phyloP scores from a whole-genome alignment of 2,113 vertebrate genomes.

The rat (Rattus norvegicus) region DNA sequence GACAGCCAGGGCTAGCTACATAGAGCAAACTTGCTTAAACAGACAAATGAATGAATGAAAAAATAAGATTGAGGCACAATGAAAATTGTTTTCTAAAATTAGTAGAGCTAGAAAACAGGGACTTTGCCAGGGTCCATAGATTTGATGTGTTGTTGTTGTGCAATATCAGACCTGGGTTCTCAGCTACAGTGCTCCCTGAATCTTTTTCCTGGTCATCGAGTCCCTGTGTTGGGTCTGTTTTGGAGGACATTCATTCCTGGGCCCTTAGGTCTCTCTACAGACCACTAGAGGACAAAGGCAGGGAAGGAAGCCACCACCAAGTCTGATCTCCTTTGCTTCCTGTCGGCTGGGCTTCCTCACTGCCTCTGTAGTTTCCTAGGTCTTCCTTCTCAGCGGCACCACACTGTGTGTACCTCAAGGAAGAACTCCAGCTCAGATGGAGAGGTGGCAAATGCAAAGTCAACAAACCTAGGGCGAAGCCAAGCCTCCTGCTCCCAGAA shows the following conservation, averaged over 20 bases:
- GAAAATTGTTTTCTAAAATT: background rate
- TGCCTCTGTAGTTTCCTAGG: background rate
- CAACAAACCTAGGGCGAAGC: slow-evolving; percentile 19
- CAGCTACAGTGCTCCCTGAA: background rate
- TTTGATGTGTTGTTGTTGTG: too few species aligned
- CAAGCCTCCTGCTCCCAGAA: slow-evolving; percentile 57
- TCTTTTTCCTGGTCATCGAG: background rate
- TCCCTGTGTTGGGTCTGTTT: background rate
- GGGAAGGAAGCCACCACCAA: background rate
- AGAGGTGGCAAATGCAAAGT: slow-evolving; percentile 10
- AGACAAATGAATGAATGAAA: background rate
- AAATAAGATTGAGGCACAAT: background rate
- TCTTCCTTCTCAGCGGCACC: background rate
- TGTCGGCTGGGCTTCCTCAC: background rate
- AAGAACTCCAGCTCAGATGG: background rate
- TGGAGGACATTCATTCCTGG: background rate
- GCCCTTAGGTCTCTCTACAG: background rate
- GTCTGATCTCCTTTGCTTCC: background rate
- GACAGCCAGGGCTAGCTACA: background rate
- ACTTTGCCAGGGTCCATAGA: background rate
- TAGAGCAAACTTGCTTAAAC: background rate
- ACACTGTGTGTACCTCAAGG: background rate
- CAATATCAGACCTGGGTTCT: background rate
- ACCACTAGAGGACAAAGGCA: background rate
- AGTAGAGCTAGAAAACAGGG: background rate